Base-by-base conservation (phyloP, 30 jellyfish, hydroid and myxozoan species). In the Pseudorhiza aurosa region DNA sequence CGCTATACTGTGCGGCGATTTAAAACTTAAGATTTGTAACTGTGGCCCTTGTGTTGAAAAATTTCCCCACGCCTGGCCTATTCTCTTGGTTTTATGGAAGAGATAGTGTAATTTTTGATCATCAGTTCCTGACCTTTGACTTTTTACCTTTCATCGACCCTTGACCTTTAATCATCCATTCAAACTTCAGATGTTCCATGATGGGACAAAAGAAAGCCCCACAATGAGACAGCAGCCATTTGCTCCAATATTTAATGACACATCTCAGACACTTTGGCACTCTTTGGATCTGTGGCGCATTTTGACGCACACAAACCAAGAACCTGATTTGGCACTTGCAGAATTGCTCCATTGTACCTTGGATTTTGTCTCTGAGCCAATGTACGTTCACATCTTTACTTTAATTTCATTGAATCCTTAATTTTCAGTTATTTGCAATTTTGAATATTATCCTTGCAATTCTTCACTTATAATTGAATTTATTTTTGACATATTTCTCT, bases 211-310 rank as follows among this genome's bases (percentile, higher is more conserved):
- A 26, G 68, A 76, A 58, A 44, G 36, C 7, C 33, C 71, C 18
- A 63, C 37, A 28, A 80, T 2, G 62, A 72, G 73, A 35, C 57
- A 11, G 1, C 24, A 28, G 36, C 59, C 72, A 8, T 5, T 19
- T 1, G 57, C 35, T 0, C 58, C 85, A 40, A 29, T 44, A 59
- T 58, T 76, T 32, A 79, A 76, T 33, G 88, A 76, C 62, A 58
- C 63, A 21, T 58, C 88, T 7, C 88, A 79, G 18, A 76, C 80
- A 2, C 88, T 76, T 24, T 76, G 88, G 88, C 88, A 76, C 62
- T 40, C 80, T 11, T 58, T 76, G 81, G 80, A 76, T 30, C 55
- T 63, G 0, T 76, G 88, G 88, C 79, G 88, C 45, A 27, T 58
- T 44, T 49, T 59, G 42, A 76, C 88, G 14, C 88, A 58, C 29